Evolutionary conservation across 2,113 vertebrate genomes (phyloP), one percentile per base, ranked within the genome.

Genomic region (Centropus bengalensis): DNA sequence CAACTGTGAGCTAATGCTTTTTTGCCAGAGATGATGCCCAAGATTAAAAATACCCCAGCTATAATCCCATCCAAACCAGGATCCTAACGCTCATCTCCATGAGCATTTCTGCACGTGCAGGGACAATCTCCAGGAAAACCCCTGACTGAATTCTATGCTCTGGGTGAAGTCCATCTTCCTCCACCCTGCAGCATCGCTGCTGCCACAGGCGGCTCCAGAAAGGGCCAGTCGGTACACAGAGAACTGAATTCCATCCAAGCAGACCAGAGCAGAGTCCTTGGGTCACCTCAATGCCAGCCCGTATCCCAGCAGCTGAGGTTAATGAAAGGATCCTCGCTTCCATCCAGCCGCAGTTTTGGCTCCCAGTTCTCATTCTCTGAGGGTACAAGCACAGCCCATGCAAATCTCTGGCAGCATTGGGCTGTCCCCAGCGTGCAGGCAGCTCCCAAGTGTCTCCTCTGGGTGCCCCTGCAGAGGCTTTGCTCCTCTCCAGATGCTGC

Each of bases 111-210:
- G 51, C 73, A 16, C 2, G 0, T 0, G 15, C 40, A 18, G 11
- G 45, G 20, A 12, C 63, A 5, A 24, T 15, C 36, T 40, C 40
- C 52, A 38, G 73, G 60, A 51, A 68, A 82, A 19, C 6, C 32
- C 32, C 52, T 27, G 44, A 32, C 5, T 1, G 0, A 56, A 14
- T 1, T 9, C 27, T 3, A 14, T 1, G 0, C 6, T 27, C 27
- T 9, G 51, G 45, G 52, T 21, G 51, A 70, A 59, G 23, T 21
- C 6, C 3, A 27, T 67, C n/a, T 58, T 52, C 15, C 28, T 49
- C 32, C 63, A 62, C 21, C 18, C 45, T 2, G 45, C 1, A 45
- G 52, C 68, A 20, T 47, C 5, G 0, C 36, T 28, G 56, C 69
- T 60, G 6, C 26, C 18, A 0, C 33, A 40, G 71, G 2, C 1